Conservation (phyloP, 2,797 vertebrate genomes). For the Leptodactylus fallax region DNA sequence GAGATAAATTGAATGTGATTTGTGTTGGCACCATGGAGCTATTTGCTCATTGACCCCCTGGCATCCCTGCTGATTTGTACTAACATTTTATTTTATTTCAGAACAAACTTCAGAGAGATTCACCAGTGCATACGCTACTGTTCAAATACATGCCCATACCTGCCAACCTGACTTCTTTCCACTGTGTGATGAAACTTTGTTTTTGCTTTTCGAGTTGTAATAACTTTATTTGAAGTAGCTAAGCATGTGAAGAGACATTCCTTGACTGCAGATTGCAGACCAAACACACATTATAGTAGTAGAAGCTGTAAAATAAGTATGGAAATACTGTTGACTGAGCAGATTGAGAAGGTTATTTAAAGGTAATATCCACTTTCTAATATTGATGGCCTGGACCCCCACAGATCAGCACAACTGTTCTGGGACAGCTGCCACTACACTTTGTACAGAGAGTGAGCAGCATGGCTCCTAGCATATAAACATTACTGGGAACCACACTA, state of each 20-base stretch:
- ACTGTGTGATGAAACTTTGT: slow-evolving; percentile 15
- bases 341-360: neutral
- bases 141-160: slow-evolving; percentile 24
- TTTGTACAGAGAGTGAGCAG: too few species aligned
- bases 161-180: slow-evolving; percentile 18
- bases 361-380: too few species aligned
- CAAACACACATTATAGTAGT: neutral
- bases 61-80: slow-evolving; percentile 33
- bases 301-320: neutral
- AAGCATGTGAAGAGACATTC: neutral
- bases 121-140: slow-evolving; percentile 16
- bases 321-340: neutral
- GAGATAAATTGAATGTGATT: slow-evolving; percentile 35
- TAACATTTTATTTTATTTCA: slow-evolving; percentile 40
- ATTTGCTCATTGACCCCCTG: slow-evolving; percentile 29
- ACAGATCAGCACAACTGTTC: too few species aligned
- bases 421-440: too few species aligned
- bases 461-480: too few species aligned
- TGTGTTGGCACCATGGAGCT: slow-evolving; percentile 35
- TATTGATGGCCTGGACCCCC: too few species aligned
- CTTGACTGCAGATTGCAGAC: neutral
- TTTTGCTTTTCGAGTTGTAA: slow-evolving; percentile 7
- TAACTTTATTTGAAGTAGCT: neutral
- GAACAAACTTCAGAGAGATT: slow-evolving; percentile 40
- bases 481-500: too few species aligned